Conservation (phyloP, 2,113 vertebrate species). For the Oryzias woworae region DNA sequence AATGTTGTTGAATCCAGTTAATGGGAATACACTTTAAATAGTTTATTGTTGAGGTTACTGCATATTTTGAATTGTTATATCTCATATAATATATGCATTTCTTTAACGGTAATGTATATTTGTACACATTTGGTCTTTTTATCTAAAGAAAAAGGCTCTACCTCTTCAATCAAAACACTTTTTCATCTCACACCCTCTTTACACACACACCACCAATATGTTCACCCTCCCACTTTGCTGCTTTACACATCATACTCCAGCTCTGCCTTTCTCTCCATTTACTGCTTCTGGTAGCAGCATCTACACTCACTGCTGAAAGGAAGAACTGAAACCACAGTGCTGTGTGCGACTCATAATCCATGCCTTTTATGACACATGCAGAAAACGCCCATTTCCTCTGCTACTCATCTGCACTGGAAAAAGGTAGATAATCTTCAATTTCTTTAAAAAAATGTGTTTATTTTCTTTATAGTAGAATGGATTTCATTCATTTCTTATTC, state of each 20-base stretch:
- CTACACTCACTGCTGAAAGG: conserved; percentile 51
- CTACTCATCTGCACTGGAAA: conserved; percentile 51
- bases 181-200: conserved; percentile 31
- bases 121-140: background rate
- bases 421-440: conserved; percentile 50
- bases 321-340: conserved; percentile 58
- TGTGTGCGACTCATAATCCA: conserved; percentile 44
- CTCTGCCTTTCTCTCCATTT: conserved; percentile 47
- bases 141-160: conserved; percentile 34
- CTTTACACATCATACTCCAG: conserved; percentile 51
- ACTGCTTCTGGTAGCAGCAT: conserved; percentile 58
- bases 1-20: too few relatives aligned
- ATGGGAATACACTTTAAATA: too few relatives aligned
- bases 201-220: conserved; percentile 24
- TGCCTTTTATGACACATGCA: conserved; percentile 61
- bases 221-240: conserved; percentile 53
- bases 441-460: conserved; percentile 2
- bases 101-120: background rate
- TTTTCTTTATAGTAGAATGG: background rate
- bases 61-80: background rate
- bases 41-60: too few relatives aligned
- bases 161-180: conserved; percentile 67
- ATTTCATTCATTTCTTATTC: conserved; percentile 8
- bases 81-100: background rate
- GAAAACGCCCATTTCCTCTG: conserved; percentile 56